Base-by-base conservation (phyloP, 2,797 vertebrate genomes). In the Falco novaeseelandiae region DNA sequence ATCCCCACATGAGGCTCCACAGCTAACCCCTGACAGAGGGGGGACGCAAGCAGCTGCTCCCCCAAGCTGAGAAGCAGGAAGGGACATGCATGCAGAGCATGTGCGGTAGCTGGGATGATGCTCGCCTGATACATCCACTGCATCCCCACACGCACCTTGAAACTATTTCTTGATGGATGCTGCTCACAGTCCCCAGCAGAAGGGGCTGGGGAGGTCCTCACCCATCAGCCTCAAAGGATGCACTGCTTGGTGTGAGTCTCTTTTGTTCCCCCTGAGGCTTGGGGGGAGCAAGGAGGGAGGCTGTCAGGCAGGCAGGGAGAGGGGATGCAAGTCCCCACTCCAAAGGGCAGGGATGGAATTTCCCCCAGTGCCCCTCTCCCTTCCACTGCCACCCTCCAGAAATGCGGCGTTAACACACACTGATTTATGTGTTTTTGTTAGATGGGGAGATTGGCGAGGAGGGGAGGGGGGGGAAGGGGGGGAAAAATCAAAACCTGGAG, bases 371-470 rank as follows among this genome's bases (percentile, higher is more conserved):
- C 61, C 59, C 44, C 57, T 65, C 32, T 34, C 70, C 27, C 38
- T 83, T 44, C 25, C 18, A 3, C 46, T 17, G 23, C 62, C 40
- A 5, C 52, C 89, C 78, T 79, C 51, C 44, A 42, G 74, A 46
- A 78, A 73, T 10, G 15, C n/a, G 40, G 20, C 17, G 0, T 44
- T 51, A 87, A 55, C 54, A 42, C 30, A 6, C 27, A 16, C 11
- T 32, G 74, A 93, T 95, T 91, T 88, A 67, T 38, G 70, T 42
- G 55, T 67, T 94, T 94, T 93, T 94, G 81, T 93, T 87, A 83
- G 76, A 46, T 9, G 7, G 19, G 34, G 30, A 67, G 32, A 34
- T 2, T 36, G 34, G 30, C 40, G 49, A 25, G 20, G 16, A 54
- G 21, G 25, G 1, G 10, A 10, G 0, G 23, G 25, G 1, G 10